Percentiles rank a stretch among this genome's conserved stretches.
These are phyloP conservation scores for Dromius quadrimaculatus DNA, from an alignment of 2,888 invertebrate genomes.

Conservation along the genomic window DNA sequence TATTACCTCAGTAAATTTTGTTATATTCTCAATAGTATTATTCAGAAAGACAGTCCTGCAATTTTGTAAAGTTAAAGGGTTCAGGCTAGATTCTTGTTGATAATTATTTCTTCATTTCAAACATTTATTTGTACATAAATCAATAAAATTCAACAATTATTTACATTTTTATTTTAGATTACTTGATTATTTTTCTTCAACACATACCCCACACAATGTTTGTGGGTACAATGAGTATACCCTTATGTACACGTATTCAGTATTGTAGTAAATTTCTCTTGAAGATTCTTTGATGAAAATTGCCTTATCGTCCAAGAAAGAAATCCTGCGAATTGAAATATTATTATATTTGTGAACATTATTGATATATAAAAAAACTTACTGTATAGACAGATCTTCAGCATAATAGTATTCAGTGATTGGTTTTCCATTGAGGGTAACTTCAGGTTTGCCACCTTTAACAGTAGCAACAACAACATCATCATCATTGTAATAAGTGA, in stretches of 20 bases:
- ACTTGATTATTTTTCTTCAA: neutral
- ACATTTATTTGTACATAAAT: too few relatives aligned
- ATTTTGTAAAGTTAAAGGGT: too few relatives aligned
- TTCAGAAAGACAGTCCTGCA: too few relatives aligned
- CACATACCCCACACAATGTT: neutral
- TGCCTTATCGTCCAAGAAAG: neutral
- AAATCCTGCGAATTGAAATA: neutral
- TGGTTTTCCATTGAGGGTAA: neutral
- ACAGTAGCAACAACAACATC: neutral
- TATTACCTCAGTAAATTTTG: too few relatives aligned
- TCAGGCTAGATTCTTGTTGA: too few relatives aligned
- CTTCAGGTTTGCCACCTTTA: neutral
- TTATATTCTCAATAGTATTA: too few relatives aligned
- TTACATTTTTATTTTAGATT: too few relatives aligned
- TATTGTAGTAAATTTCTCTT: neutral
- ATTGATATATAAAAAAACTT: neutral
- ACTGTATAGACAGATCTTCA: neutral
- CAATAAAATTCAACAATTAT: too few relatives aligned
- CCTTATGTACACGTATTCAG: neutral
- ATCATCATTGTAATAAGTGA: neutral
- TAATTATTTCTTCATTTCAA: too few relatives aligned
- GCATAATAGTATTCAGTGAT: neutral
- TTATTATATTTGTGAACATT: neutral
- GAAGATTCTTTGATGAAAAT: neutral
- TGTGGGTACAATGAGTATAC: neutral